phyloP scores from a whole-genome alignment of 2,113 vertebrate species.

The Cheilinus undulatus region DNA sequence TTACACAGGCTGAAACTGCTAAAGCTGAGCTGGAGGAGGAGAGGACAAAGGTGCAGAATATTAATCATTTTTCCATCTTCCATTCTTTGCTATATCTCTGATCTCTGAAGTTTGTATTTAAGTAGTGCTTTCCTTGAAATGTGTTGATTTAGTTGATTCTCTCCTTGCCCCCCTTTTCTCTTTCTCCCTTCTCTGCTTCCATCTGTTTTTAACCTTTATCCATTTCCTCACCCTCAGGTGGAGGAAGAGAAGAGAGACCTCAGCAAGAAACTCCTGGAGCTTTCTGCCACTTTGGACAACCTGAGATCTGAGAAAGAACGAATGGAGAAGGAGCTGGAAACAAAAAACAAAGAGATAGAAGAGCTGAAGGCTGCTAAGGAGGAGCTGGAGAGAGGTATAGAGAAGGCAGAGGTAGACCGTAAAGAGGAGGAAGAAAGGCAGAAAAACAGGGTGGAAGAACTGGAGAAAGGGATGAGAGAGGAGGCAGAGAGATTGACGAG shows the following conservation, averaged over 20 bases:
- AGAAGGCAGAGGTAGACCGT: slow-evolving; percentile 78
- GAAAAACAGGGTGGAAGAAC: slow-evolving; percentile 59
- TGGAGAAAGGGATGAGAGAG: slow-evolving; percentile 75
- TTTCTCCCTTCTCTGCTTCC: neutral
- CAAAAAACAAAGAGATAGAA: slow-evolving; percentile 64
- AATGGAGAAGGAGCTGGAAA: slow-evolving; percentile 76
- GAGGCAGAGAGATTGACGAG: slow-evolving; percentile 79
- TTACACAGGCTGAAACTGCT: slow-evolving; percentile 76
- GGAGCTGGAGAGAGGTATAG: slow-evolving; percentile 83
- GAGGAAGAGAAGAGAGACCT: slow-evolving; percentile 74
- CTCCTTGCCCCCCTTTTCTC: neutral
- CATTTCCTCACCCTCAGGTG: slow-evolving; percentile 45
- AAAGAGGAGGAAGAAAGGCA: slow-evolving; percentile 70
- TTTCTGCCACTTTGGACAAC: slow-evolving; percentile 64
- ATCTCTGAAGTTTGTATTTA: too few species aligned
- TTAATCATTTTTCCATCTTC: neutral
- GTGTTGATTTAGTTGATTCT: neutral
- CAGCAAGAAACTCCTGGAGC: slow-evolving; percentile 48
- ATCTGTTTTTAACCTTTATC: neutral
- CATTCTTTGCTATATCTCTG: too few species aligned
- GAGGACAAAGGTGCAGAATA: slow-evolving; percentile 55
- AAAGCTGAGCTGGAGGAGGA: slow-evolving; percentile 87
- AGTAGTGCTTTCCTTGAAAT: too few species aligned
- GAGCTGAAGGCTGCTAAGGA: slow-evolving; percentile 67
- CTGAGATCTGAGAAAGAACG: slow-evolving; percentile 82